These are phyloP conservation scores for Characodon lateralis DNA, from an alignment of 2,797 vertebrate genomes.

Conservation along the genomic window DNA sequence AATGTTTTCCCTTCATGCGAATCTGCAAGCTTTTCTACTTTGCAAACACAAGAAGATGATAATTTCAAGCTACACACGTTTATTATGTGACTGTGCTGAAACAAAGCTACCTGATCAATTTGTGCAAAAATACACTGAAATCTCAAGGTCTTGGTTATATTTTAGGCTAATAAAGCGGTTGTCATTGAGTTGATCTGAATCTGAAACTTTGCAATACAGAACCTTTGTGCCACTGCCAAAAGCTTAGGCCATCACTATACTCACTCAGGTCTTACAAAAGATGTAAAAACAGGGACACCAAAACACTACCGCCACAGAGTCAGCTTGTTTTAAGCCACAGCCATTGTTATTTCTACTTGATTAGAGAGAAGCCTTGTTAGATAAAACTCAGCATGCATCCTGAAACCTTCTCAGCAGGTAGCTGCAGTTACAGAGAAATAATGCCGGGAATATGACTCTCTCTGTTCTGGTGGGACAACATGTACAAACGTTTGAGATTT, in stretches of 20 bases:
- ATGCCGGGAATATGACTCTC: slow-evolving; percentile 80
- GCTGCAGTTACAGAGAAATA: slow-evolving; percentile 75
- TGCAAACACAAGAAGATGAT: background rate
- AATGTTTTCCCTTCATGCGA: background rate
- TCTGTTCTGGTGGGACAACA: slow-evolving; percentile 78
- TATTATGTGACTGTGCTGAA: background rate
- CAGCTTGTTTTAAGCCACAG: slow-evolving; percentile 28
- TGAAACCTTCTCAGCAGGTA: slow-evolving; percentile 25
- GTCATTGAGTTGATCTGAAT: background rate
- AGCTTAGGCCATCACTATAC: background rate
- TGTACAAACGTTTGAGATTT: slow-evolving; percentile 46
- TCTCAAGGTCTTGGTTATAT: background rate
- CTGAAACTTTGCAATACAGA: background rate
- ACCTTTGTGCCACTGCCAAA: background rate
- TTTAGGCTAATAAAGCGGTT: background rate
- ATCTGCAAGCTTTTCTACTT: background rate
- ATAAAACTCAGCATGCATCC: slow-evolving; percentile 21
- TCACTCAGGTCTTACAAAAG: background rate
- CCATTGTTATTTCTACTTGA: slow-evolving; percentile 22
- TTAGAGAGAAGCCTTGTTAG: slow-evolving; percentile 35
- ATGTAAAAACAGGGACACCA: background rate
- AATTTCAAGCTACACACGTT: background rate
- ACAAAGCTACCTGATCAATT: background rate
- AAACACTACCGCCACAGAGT: slow-evolving; percentile 38
- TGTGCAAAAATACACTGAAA: background rate